phyloP scores from a whole-genome alignment of 1,140 invertebrate genomes.

The Camponotus pennsylvanicus region DNA sequence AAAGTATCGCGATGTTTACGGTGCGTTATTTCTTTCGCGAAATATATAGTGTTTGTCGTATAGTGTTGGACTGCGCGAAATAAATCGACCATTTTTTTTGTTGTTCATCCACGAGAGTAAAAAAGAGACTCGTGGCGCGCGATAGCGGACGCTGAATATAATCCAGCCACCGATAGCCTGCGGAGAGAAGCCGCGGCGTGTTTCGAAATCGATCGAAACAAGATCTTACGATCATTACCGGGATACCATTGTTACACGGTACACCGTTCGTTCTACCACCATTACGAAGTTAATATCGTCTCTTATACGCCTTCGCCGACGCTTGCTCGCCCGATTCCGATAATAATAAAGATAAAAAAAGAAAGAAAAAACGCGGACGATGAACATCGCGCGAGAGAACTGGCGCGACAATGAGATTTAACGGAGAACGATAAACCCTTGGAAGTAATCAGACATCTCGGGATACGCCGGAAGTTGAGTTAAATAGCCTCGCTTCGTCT shows the following conservation, averaged over 20 bases:
- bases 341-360: conserved; percentile 22
- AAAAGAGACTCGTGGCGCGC: conserved; percentile 32
- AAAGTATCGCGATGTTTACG: conserved; percentile 31
- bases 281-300: conserved; percentile 22
- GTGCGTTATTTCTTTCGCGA: conserved; percentile 33
- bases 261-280: background rate
- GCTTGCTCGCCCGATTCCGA: background rate
- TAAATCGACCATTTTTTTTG: conserved; percentile 47
- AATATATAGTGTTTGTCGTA: conserved; percentile 7
- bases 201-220: conserved; percentile 51
- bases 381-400: conserved; percentile 15
- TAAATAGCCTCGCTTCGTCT: conserved; percentile 76
- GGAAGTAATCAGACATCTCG: conserved; percentile 69
- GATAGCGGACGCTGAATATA: conserved; percentile 49
- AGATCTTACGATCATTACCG: conserved; percentile 34
- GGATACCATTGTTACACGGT: conserved; percentile 5
- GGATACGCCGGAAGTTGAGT: conserved; percentile 62
- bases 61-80: conserved; percentile 29
- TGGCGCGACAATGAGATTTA: conserved; percentile 29
- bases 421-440: conserved; percentile 30
- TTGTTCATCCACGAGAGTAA: conserved; percentile 11
- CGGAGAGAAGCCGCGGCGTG: background rate
- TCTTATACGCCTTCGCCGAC: conserved; percentile 18
- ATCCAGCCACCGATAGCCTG: conserved; percentile 51
- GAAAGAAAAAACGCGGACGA: background rate